A percentile compares a stretch with the other conserved stretches of the same genome.
Conservation (phyloP, 2,113 vertebrate genomes). For the Notarius lentiginosus region DNA sequence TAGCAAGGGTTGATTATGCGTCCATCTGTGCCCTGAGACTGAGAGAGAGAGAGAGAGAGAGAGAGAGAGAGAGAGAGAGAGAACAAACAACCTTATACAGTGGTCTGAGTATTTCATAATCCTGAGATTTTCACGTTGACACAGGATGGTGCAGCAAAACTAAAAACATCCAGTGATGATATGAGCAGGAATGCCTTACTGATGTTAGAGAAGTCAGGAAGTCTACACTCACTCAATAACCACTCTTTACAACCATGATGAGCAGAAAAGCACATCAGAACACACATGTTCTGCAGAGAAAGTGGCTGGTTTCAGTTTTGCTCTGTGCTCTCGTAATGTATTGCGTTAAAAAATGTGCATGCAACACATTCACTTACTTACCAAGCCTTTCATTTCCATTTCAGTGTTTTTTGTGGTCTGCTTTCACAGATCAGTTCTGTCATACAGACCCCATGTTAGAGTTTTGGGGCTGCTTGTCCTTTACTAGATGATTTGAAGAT, state of each 20-base stretch:
- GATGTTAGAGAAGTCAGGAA: neutral
- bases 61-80: neutral
- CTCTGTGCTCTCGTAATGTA: neutral
- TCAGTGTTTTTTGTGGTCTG: neutral
- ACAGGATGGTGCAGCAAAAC: neutral
- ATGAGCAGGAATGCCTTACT: neutral
- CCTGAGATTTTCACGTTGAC: neutral
- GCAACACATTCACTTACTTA: neutral
- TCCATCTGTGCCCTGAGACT: conserved; percentile 61
- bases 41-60: conserved; percentile 21
- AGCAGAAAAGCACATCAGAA: neutral
- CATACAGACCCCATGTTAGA: neutral
- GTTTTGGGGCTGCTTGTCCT: neutral
- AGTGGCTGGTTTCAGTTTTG: neutral
- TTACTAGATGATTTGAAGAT: neutral
- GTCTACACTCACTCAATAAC: no score
- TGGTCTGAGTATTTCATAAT: neutral
- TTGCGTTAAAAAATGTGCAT: neutral
- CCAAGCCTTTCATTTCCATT: neutral
- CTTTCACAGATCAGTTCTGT: neutral
- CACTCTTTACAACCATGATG: neutral
- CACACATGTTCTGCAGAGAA: neutral
- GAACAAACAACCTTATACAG: neutral
- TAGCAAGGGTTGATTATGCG: conserved; percentile 69
- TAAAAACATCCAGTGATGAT: neutral